Percentiles rank a stretch among this genome's conserved stretches.
These are phyloP conservation scores for Entomyzon cyanotis DNA, from an alignment of 2,113 vertebrate genomes.

Conservation along the genomic window DNA sequence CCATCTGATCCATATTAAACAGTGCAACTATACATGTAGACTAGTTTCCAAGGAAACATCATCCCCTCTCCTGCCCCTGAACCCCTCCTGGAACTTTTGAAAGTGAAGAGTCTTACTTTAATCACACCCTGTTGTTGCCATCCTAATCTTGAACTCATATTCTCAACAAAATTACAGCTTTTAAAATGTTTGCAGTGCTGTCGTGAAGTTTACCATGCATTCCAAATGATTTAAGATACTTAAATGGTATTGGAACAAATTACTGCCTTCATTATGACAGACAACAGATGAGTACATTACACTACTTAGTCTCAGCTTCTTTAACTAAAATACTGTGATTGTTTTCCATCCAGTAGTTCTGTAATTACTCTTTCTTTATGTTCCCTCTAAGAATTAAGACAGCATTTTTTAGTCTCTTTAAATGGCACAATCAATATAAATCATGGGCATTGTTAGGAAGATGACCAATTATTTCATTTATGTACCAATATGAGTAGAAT, in stretches of 20 bases:
- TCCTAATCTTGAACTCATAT: not conserved
- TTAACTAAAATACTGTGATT: slow-evolving; percentile 51
- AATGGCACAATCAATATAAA: not conserved
- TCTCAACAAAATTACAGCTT: slow-evolving; percentile 47
- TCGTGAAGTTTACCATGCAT: slow-evolving; percentile 34
- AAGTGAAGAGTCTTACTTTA: slow-evolving; percentile 15
- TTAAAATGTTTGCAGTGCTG: slow-evolving; percentile 33
- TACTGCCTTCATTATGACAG: slow-evolving; percentile 60
- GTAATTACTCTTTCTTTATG: slow-evolving; percentile 61
- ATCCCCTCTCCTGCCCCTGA: not conserved
- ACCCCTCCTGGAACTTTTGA: not conserved
- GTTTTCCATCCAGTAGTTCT: slow-evolving; percentile 50
- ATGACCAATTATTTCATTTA: not conserved
- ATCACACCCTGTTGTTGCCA: slow-evolving; percentile 26
- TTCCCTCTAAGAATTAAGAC: not conserved
- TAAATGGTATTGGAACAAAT: slow-evolving; percentile 67
- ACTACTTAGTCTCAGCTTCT: slow-evolving; percentile 47
- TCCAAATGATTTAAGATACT: slow-evolving; percentile 53
- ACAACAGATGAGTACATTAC: slow-evolving; percentile 43
- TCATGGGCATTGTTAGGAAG: not conserved
- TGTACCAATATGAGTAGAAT: not conserved
- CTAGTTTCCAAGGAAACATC: slow-evolving; percentile 67
- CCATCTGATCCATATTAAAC: slow-evolving; percentile 46
- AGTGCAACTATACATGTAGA: slow-evolving; percentile 8
- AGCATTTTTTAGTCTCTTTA: not conserved